A percentile compares a stretch with the other conserved stretches of the same genome.
Evolutionary conservation across 2,113 vertebrate species (phyloP).

Genomic region (Rattus norvegicus): DNA sequence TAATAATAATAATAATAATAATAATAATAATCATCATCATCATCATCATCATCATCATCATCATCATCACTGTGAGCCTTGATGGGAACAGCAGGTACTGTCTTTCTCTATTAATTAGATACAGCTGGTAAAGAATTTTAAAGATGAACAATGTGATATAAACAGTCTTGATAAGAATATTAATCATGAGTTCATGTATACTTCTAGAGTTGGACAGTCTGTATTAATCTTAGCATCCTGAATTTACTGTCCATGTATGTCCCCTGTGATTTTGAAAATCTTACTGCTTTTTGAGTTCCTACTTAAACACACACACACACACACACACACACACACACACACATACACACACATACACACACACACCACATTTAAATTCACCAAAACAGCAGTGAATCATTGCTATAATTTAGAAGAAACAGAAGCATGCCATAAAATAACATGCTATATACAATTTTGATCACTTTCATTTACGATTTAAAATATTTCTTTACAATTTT

Average conservation of each 20-base stretch:
- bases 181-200: neutral
- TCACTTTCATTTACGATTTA: slow-evolving; percentile 26
- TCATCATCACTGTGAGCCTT: neutral
- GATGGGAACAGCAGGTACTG: slow-evolving; percentile 25
- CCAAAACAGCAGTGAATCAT: neutral
- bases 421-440: slow-evolving; percentile 39
- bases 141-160: neutral
- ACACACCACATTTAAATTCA: neutral
- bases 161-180: neutral
- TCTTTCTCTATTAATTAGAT: slow-evolving; percentile 18
- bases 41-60: too few species aligned
- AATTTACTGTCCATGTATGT: neutral
- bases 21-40: too few species aligned
- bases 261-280: neutral
- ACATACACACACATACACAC: neutral
- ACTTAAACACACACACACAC: neutral
- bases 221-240: slow-evolving; percentile 24
- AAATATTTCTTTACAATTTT: neutral
- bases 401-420: slow-evolving; percentile 16
- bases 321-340: neutral
- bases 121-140: neutral
- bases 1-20: neutral
- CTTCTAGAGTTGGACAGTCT: neutral
- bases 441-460: neutral
- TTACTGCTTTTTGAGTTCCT: neutral